Evolutionary conservation across 2,888 invertebrate species (phyloP), one percentile per base, ranked within the genome.

Genomic region (Drosophila tanythrix): DNA sequence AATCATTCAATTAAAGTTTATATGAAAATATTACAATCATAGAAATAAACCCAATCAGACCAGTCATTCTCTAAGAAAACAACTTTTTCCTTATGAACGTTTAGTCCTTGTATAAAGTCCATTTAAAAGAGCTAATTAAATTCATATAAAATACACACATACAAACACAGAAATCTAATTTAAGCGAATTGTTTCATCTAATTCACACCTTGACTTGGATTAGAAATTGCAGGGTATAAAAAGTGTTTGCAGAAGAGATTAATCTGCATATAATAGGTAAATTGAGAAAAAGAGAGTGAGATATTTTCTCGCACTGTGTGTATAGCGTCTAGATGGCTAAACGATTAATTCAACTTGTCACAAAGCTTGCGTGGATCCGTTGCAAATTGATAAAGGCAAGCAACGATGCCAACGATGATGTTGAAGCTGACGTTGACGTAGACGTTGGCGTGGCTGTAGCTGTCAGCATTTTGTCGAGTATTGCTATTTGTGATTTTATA

Each of bases 281-380:
- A 36, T 53, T 46, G 40, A 18, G 58, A 33, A 46, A 43, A 31
- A 43, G 36, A 36, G 59, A 60, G 43, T 15, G 29, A 13, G 38
- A 36, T 43, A 63, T 40, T 43, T 43, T 15, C 59, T 48, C 33
- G 25, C 13, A 48, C 29, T 38, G 15, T 46, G 46, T 46, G 15
- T 25, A 25, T 3, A 61, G 66, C 18, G 29, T 57, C 31, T 48
- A 60, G 56, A 60, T 78, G 77, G 81, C 71, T 79, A 70, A 81
- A 48, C 89, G 76, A 90, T 90, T 87, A 87, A 89, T 80, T 75
- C 82, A 76, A 76, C 66, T 75, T 82, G 89, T 78, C 87, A 82
- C 55, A 77, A 71, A 21, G 15, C 29, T 70, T 62, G 74, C 81
- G 75, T 68, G 46, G 25, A 70, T 58, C 77, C 60, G 70, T 79